These are phyloP conservation scores for Spialia ferax DNA, from an alignment of 2,888 invertebrate genomes.

Conservation along the genomic window DNA sequence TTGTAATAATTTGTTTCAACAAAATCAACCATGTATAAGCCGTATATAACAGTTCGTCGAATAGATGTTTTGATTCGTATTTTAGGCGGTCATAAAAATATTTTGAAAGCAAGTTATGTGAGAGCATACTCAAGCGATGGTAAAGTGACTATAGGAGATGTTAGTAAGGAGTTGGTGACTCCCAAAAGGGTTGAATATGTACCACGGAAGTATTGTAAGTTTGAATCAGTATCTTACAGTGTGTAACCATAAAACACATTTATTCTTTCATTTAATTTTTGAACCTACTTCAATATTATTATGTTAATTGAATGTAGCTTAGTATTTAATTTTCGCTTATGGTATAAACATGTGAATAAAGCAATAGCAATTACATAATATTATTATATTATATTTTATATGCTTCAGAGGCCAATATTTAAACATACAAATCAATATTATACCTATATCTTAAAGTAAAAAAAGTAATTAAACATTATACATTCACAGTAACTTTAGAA, in stretches of 20 bases:
- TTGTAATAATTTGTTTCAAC: slow-evolving; percentile 44
- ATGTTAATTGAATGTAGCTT: too few species aligned
- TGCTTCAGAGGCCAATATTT: too few species aligned
- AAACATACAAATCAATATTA: too few species aligned
- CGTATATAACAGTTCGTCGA: slow-evolving; percentile 73
- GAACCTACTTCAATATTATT: too few species aligned
- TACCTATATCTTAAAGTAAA: too few species aligned
- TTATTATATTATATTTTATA: too few species aligned
- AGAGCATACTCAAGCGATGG: slow-evolving; percentile 79
- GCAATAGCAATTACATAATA: too few species aligned
- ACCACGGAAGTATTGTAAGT: slow-evolving; percentile 94
- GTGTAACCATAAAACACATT: slow-evolving; percentile 9
- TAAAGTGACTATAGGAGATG: slow-evolving; percentile 91
- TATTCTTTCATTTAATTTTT: background rate
- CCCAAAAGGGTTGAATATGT: slow-evolving; percentile 93
- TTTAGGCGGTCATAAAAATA: slow-evolving; percentile 71
- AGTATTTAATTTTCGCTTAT: too few species aligned
- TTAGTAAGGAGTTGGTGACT: slow-evolving; percentile 86
- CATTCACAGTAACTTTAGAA: slow-evolving; percentile 72
- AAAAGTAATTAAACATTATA: background rate
- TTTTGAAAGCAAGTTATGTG: slow-evolving; percentile 70
- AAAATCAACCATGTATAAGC: slow-evolving; percentile 66
- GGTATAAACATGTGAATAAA: too few species aligned
- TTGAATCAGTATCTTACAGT: slow-evolving; percentile 5
- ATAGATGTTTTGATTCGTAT: slow-evolving; percentile 84